Base-by-base conservation (phyloP, 2,797 vertebrate species). In the Hippocampus kuda region DNA sequence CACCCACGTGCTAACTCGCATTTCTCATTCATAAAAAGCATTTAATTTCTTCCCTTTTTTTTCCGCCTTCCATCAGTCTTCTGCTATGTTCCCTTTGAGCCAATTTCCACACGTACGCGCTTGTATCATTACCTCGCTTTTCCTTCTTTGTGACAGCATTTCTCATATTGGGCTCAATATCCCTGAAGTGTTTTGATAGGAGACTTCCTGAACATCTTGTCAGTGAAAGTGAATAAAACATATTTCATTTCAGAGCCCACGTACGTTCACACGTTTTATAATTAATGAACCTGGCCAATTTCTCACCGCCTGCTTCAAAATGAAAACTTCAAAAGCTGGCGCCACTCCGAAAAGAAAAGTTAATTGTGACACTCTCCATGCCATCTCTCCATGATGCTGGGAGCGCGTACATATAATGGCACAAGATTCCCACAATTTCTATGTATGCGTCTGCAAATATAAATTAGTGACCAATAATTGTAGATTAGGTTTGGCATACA, bases 1-100 rank as follows among this genome's bases (percentile, higher is more conserved):
- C 71, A 68, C 77, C 71, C 68, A 67, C 44, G 51, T 73, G 48
- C 75, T 75, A 69, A 77, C 67, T 62, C 67, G 69, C 41, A 68
- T 65, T 68, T 79, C 69, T 78, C 68, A 66, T 76, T 79, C 72
- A 53, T 76, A 48, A 2, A 65, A 48, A 65, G 12, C 9, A 48
- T 48, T 65, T 48, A 18, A 65, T 65, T 65, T 27, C 44, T 16
- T 27, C 48, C 15, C 34, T 65, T 46, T 42, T 53, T 69, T 57
- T 49, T 12, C 44, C 64, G 38, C 34, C 34, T 38, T 70, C 42
- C 60, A 22, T 71, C 38, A 48, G 8, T 63, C 18, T 16, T 66
- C 42, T 71, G 59, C 59, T 61, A 18, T 38, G 27, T 61, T 11
- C 24, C 16, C 66, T 72, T 42, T 22, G 44, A 38, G 46, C 12